Base-by-base conservation (phyloP, 2,888 invertebrate species). In the Ecdyonurus torrentis region DNA sequence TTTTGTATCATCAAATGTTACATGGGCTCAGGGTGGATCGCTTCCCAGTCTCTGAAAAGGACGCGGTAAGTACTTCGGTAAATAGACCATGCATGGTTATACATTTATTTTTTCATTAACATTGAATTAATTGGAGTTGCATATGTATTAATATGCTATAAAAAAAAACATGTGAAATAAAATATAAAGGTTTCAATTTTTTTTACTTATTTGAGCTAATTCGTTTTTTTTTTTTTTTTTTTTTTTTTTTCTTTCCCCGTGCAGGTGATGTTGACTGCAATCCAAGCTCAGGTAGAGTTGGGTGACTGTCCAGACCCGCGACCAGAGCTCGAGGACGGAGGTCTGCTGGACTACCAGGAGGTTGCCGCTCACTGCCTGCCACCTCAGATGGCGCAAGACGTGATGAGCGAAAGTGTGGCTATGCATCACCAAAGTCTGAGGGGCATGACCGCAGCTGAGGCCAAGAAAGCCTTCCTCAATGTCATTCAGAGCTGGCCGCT, bases 401-500 rank as follows among this genome's bases (percentile, higher is more conserved):
- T 88, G 67, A 86, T 91, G 23, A 83, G 87, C 67, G 89, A 91
- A 67, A 90, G 91, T 23, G 91, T 95, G 50, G 85, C 89, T 2
- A 85, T 90, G 76, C 92, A 94, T 74, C 96, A 96, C 77, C 89
- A 94, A 73, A 89, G 91, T 52, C 79, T 95, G 68, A 81, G 88
- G 62, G 92, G 93, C 65, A 92, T 94, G 81, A 83, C 87, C 55
- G 82, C 91, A 0, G 83, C 86, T 7, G 89, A 91, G 72, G 91
- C 95, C 23, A 92, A 95, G 76, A 89, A 93, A 73, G 87, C 93
- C 7, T 94, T 96, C 73, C 81, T 96, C 62, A 93, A 94, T 72
- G 81, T 96, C 23, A 91, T 96, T 66, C 88, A 90, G 73, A 90
- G 90, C 67, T 96, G 95, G 95, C 93, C 93, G 25, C 79, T 96